Percentiles rank a stretch among this genome's conserved stretches.
phyloP scores from a whole-genome alignment of 2,113 vertebrate genomes.

The Axis porcinus region DNA sequence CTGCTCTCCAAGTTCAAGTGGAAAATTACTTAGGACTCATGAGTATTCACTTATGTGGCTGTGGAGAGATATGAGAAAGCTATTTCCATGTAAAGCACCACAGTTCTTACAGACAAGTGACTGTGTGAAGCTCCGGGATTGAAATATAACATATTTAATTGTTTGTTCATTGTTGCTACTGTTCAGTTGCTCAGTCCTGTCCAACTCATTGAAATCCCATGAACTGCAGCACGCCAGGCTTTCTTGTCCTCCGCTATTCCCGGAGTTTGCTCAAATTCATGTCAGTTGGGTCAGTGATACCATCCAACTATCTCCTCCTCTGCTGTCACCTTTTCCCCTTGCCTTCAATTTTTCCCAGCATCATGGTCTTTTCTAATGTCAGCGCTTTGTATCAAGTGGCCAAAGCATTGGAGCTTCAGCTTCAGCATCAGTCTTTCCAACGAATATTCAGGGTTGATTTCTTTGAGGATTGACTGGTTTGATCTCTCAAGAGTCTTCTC shows the following conservation, averaged over 20 bases:
- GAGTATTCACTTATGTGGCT: not conserved
- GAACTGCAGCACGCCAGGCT: not conserved
- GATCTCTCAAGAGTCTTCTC: not conserved
- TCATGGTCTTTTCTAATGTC: not conserved
- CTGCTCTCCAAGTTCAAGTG: not conserved
- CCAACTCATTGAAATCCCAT: not conserved
- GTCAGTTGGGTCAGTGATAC: not conserved
- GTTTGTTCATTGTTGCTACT: not conserved
- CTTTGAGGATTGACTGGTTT: not conserved
- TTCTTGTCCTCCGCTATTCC: not conserved
- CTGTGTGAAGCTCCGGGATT: not conserved
- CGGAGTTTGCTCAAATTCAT: not conserved
- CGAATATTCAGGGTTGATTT: not conserved
- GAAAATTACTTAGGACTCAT: not conserved
- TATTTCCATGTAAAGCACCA: not conserved
- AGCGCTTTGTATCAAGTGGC: not conserved
- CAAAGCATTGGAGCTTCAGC: not conserved
- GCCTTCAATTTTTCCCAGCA: not conserved
- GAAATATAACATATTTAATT: not conserved
- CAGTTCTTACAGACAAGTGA: not conserved
- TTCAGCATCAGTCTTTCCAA: not conserved
- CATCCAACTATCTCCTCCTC: not conserved
- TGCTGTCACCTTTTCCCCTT: not conserved
- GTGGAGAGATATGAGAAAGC: not conserved
- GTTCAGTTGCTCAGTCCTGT: not conserved